phyloP scores from a whole-genome alignment of 2,797 vertebrate genomes.

The Anguilla marmorata region DNA sequence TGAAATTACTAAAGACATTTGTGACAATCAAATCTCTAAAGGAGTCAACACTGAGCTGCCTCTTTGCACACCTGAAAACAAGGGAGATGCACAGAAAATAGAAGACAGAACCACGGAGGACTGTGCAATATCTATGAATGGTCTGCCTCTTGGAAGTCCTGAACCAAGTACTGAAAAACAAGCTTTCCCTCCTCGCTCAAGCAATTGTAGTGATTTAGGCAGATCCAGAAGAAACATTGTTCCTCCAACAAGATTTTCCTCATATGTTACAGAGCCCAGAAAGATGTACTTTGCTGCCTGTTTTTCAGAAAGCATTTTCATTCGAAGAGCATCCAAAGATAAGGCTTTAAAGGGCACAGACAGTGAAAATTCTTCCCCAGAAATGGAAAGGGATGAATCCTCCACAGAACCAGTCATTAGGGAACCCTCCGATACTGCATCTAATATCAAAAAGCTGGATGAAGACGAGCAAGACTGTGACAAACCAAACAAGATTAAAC shows the following conservation, averaged over 20 bases:
- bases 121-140: slow-evolving; percentile 8
- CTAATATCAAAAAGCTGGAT: slow-evolving; percentile 41
- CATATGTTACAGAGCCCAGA: slow-evolving; percentile 83
- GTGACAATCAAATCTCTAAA: slow-evolving; percentile 53
- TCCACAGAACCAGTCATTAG: slow-evolving; percentile 33
- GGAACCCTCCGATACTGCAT: slow-evolving; percentile 52
- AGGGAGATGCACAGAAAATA: slow-evolving; percentile 19
- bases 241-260: slow-evolving; percentile 84
- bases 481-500: slow-evolving; percentile 37
- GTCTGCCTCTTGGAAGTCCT: not conserved
- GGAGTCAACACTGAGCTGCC: slow-evolving; percentile 59
- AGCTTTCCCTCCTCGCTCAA: slow-evolving; percentile 47
- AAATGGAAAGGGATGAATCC: slow-evolving; percentile 45
- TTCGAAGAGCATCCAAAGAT: slow-evolving; percentile 63
- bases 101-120: not conserved
- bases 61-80: slow-evolving; percentile 5
- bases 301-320: slow-evolving; percentile 72
- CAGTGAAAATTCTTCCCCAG: slow-evolving; percentile 37
- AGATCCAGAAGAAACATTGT: slow-evolving; percentile 82
- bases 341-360: slow-evolving; percentile 44
- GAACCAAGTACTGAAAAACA: slow-evolving; percentile 26
- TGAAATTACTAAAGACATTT: slow-evolving; percentile 53
- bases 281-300: slow-evolving; percentile 73
- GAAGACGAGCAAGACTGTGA: slow-evolving; percentile 23
- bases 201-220: slow-evolving; percentile 59